These are phyloP conservation scores for Tachystola acroxantha DNA, from an alignment of 2,888 invertebrate genomes.

Conservation along the genomic window DNA sequence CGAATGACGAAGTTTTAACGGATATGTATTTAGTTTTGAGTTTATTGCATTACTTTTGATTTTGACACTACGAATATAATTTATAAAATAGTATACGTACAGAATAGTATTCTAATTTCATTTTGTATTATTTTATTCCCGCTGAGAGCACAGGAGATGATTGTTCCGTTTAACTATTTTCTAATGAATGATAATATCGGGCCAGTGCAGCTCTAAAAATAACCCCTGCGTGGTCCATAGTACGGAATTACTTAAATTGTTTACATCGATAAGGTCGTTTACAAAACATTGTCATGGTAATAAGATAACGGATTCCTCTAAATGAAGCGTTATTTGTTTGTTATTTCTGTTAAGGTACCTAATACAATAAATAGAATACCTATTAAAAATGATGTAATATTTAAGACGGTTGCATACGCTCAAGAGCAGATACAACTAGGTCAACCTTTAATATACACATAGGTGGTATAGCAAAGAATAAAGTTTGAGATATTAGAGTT, in stretches of 20 bases:
- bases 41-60: no score
- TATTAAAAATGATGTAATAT: no score
- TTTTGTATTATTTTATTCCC: constrained; percentile 25
- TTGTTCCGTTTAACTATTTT: constrained; percentile 40
- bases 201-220: constrained; percentile 48
- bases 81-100: background rate
- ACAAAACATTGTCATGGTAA: constrained; percentile 55
- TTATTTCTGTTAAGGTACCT: constrained; percentile 3
- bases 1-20: no score
- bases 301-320: constrained; percentile 36
- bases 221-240: constrained; percentile 48
- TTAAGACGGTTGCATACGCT: no score
- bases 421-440: no score
- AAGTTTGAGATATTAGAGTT: no score
- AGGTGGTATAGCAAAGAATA: no score
- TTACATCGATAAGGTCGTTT: constrained; percentile 55
- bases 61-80: no score
- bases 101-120: constrained; percentile 40
- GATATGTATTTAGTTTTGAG: no score
- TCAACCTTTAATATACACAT: no score
- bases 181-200: constrained; percentile 50
- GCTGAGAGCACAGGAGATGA: constrained; percentile 41
- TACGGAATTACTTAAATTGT: constrained; percentile 66
- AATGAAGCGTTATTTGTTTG: constrained; percentile 27
- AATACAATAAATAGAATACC: background rate